These are phyloP conservation scores for Xiphorhynchus elegans DNA, from an alignment of 2,113 vertebrate genomes.

Conservation along the genomic window DNA sequence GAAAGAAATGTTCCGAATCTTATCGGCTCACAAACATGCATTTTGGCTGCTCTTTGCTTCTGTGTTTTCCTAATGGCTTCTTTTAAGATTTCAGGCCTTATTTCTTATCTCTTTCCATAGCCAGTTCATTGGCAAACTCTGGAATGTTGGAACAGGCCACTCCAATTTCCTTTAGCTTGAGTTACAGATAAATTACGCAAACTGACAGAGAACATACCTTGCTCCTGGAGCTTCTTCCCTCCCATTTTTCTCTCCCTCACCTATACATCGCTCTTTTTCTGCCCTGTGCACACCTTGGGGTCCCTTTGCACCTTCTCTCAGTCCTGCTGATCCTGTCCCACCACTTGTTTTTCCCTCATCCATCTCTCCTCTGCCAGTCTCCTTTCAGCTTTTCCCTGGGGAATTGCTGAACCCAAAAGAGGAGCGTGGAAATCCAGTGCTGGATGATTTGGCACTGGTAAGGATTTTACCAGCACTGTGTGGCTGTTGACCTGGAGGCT, in stretches of 20 bases:
- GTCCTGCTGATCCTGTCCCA: neutral
- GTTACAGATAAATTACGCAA: neutral
- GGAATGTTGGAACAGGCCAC: neutral
- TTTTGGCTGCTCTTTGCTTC: neutral
- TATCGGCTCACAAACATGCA: conserved; percentile 1
- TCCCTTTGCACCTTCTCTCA: neutral
- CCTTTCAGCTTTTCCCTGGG: neutral
- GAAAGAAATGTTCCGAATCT: conserved; percentile 1
- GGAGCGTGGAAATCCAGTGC: neutral
- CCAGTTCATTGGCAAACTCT: neutral
- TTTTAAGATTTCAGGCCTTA: conserved; percentile 21
- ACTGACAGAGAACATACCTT: neutral
- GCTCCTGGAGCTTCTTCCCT: neutral
- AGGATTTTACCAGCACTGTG: neutral
- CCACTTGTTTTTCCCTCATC: neutral
- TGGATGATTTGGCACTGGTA: neutral
- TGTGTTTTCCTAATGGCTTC: conserved; percentile 5
- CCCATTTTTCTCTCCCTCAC: neutral
- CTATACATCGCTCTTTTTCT: neutral
- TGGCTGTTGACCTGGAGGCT: neutral
- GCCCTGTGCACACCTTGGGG: neutral
- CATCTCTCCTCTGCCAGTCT: neutral
- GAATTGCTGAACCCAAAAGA: neutral
- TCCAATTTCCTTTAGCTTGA: neutral
- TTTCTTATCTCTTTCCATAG: neutral